These are phyloP conservation scores for Achatina immaculata DNA, from an alignment of 1,140 invertebrate species.

Conservation along the genomic window DNA sequence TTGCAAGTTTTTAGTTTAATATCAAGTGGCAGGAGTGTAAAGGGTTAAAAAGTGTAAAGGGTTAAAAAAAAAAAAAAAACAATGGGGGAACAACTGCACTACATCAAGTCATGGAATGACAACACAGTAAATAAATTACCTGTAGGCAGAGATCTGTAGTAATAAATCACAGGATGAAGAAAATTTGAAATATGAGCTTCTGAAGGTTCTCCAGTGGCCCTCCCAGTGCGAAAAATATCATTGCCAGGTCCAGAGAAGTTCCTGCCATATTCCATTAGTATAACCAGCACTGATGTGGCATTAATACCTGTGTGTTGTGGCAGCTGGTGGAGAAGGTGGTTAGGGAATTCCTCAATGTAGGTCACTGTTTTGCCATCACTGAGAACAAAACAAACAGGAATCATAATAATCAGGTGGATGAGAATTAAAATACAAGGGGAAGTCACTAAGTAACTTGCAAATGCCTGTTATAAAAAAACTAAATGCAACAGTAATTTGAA, in stretches of 20 bases:
- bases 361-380: constrained; percentile 58
- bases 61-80: too few relatives aligned
- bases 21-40: too few relatives aligned
- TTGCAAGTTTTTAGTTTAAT: too few relatives aligned
- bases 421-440: too few relatives aligned
- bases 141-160: constrained; percentile 69
- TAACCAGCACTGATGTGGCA: constrained; percentile 61
- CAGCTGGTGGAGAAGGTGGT: constrained; percentile 68
- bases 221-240: constrained; percentile 71
- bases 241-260: constrained; percentile 73
- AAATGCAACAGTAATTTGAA: too few relatives aligned
- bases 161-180: constrained; percentile 73
- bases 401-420: not conserved
- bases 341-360: constrained; percentile 71
- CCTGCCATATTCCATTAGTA: constrained; percentile 72
- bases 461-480: too few relatives aligned
- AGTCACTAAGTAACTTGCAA: too few relatives aligned
- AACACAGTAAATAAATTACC: too few relatives aligned
- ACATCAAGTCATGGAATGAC: too few relatives aligned
- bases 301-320: constrained; percentile 62
- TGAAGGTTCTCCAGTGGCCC: constrained; percentile 70
- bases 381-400: constrained; percentile 36
- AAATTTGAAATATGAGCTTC: constrained; percentile 73
- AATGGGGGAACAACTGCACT: too few relatives aligned
- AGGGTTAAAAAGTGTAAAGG: too few relatives aligned